Base-by-base conservation (phyloP, 2,797 vertebrate genomes). In the Pseudomugil tenellus region DNA sequence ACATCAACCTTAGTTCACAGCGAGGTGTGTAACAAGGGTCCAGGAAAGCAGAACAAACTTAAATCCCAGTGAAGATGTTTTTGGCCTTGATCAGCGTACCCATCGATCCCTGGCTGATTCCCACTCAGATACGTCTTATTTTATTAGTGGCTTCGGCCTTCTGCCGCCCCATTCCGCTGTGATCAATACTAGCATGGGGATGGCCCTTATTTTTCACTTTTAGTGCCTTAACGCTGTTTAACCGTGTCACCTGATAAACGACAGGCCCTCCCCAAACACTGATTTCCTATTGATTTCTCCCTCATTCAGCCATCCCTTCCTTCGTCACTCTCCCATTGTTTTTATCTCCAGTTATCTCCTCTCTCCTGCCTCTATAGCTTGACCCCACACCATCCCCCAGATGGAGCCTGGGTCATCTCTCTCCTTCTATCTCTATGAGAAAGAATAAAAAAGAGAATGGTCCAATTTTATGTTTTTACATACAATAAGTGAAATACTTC, bases 71-170 rank as follows among this genome's bases (percentile, higher is more conserved):
- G 92, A 94, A 94, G 90, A 88, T 76, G 84, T 87, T 92, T 90
- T 95, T 94, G 94, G 93, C 94, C 94, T 95, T 95, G 94, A 95
- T 94, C 91, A 93, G 89, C 60, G 77, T 67, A 76, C 81, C 75
- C 91, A 94, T 95, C 92, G 92, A 95, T 94, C 85, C 90, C 83
- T 55, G 90, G 91, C 93, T 90, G 93, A 94, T 94, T 94, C 89
- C 83, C 91, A 90, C 93, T 95, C 94, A 95, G 96, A 94, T 96
- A 96, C 2, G 92, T 98, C 96, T 98, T 96, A 96, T 97, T 99
- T 98, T 99, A 99, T 99, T 98, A 98, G 97, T 98, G 96, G 94
- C 94, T 96, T 98, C 95, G 95, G 96, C 97, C 97, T 98, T 99
- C 97, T 94, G 89, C 89, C 87, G 93, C 92, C 96, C 94, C 93